These are phyloP conservation scores for Glareola pratincola DNA, from an alignment of 2,113 vertebrate species.

Conservation along the genomic window DNA sequence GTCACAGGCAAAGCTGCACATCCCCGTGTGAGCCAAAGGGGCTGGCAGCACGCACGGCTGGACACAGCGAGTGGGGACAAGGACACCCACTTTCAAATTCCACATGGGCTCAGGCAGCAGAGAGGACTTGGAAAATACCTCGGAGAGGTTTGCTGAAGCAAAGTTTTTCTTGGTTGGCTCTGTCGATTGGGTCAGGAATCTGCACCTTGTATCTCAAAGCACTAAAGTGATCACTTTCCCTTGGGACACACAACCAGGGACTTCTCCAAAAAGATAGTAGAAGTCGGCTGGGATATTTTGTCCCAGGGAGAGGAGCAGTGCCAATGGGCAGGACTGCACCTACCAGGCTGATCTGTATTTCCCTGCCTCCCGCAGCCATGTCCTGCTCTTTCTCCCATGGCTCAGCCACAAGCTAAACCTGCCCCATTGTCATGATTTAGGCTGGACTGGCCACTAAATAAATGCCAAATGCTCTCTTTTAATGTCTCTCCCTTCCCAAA, in stretches of 20 bases:
- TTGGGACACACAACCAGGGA: background rate
- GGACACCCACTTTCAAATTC: background rate
- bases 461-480: background rate
- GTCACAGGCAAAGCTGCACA: background rate
- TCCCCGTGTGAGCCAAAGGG: rapidly evolving
- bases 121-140: background rate
- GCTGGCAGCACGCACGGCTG: background rate
- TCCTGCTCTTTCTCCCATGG: background rate
- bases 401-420: background rate
- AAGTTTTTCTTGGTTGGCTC: background rate
- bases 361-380: background rate
- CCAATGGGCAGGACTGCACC: background rate
- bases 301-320: background rate
- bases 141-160: rapidly evolving
- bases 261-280: background rate
- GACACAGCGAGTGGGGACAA: background rate
- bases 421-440: background rate
- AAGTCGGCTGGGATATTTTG: background rate
- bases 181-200: background rate
- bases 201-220: background rate
- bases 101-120: background rate
- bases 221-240: background rate
- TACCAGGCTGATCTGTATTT: background rate
- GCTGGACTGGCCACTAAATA: background rate
- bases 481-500: background rate